Base-by-base conservation (phyloP, 2,797 vertebrate genomes). In the Emys orbicularis region DNA sequence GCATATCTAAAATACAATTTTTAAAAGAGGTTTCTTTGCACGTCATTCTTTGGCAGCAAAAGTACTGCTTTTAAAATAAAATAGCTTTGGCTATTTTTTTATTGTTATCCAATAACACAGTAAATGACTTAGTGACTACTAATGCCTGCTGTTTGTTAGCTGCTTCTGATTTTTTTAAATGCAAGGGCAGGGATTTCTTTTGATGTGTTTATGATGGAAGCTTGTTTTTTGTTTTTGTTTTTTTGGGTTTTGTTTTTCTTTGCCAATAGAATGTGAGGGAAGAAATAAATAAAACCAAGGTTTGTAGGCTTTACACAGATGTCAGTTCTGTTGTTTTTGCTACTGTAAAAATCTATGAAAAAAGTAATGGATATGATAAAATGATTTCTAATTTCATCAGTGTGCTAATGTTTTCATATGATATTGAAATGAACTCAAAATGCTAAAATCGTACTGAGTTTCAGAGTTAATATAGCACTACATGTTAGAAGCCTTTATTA, bases 391-490 rank as follows among this genome's bases (percentile, higher is more conserved):
- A 96, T 94, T 94, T 97, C 1, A 76, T 86, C 41, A 19, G 4
- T 89, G 9, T 92, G 47, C 74, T 92, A 54, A 81, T 96, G 95
- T 95, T 95, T 95, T 96, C 91, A 93, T 92, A 94, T 80, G 82
- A 87, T 93, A 96, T 8, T 93, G 57, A 94, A 92, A 96, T 92
- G 95, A 90, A 92, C 91, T 88, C 87, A 84, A 72, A 87, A 90
- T 92, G 44, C 44, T 96, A 95, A 94, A 91, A 49, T 76, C 95
- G 54, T 93, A 80, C 34, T 95, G 84, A 13, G 81, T 95, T 97
- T 97, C 92, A 86, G 59, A 84, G 52, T 96, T 96, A 92, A 96
- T 90, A 90, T 96, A 88, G 84, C 57, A 34, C 91, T 95, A 74
- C 50, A 89, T 74, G 90, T 92, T 88, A 23, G 81, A 72, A 97